A percentile compares a stretch with the other conserved stretches of the same genome.
phyloP scores from a whole-genome alignment of 2,113 vertebrate species.

The Vidua chalybeata region DNA sequence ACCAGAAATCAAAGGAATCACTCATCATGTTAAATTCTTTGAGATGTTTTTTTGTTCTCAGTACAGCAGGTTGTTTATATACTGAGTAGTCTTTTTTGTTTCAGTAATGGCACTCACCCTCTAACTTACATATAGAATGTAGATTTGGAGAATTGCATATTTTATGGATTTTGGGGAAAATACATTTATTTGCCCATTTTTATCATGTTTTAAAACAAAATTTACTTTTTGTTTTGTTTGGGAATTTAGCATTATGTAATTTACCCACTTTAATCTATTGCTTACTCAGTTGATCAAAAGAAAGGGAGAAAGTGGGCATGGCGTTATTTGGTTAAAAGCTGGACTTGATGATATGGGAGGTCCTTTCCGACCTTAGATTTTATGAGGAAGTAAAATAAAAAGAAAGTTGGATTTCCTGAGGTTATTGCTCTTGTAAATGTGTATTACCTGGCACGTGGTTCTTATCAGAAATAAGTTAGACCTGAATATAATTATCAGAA shows the following conservation, averaged over 20 bases:
- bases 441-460: background rate
- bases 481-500: background rate
- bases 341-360: background rate
- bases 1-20: background rate
- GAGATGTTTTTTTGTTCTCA: background rate
- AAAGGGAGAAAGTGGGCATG: background rate
- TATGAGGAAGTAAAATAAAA: background rate
- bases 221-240: background rate
- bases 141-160: background rate
- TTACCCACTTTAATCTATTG: background rate
- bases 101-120: background rate
- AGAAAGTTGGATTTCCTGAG: background rate
- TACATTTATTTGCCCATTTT: background rate
- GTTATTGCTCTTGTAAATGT: background rate
- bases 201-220: background rate
- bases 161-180: background rate
- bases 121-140: background rate
- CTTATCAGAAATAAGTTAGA: background rate
- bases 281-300: background rate
- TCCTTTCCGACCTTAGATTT: background rate
- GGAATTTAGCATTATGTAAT: background rate
- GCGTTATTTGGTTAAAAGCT: background rate
- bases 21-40: background rate
- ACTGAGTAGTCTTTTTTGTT: background rate
- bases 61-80: background rate